Evolutionary conservation across 1,140 invertebrate genomes (phyloP).

Genomic region (Melanaphis sacchari): DNA sequence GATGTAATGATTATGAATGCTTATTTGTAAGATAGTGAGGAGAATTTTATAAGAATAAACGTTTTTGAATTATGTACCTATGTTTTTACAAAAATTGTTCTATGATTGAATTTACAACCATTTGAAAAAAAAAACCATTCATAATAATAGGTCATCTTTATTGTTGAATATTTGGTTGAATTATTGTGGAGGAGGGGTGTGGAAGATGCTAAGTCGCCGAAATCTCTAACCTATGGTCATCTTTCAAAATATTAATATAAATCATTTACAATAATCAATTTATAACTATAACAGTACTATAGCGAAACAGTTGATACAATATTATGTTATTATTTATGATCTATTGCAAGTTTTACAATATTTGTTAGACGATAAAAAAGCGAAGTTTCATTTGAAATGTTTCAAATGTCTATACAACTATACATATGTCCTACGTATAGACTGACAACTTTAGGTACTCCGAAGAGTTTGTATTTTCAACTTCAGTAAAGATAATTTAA

Average conservation of each 20-base stretch:
- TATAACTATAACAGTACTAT: not conserved
- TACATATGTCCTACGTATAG: not conserved
- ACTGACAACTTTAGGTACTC: not conserved
- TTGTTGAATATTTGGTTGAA: too few relatives aligned
- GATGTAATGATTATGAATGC: not conserved
- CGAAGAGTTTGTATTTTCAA: not conserved
- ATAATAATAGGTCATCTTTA: too few relatives aligned
- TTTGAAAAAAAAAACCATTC: too few relatives aligned
- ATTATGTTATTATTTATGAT: not conserved
- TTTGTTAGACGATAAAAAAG: not conserved
- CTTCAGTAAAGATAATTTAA: not conserved
- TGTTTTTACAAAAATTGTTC: too few relatives aligned
- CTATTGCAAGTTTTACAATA: not conserved
- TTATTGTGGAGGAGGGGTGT: too few relatives aligned
- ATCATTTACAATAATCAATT: not conserved
- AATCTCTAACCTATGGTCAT: too few relatives aligned
- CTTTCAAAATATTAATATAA: not conserved
- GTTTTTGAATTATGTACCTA: too few relatives aligned
- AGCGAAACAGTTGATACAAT: not conserved
- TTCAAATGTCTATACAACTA: too few relatives aligned
- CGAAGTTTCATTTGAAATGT: not conserved
- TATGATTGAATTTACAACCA: too few relatives aligned
- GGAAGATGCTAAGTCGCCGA: not conserved
- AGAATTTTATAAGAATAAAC: not conserved
- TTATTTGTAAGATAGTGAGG: not conserved